Base-by-base conservation (phyloP, 2,113 vertebrate genomes). In the Menidia beryllina region DNA sequence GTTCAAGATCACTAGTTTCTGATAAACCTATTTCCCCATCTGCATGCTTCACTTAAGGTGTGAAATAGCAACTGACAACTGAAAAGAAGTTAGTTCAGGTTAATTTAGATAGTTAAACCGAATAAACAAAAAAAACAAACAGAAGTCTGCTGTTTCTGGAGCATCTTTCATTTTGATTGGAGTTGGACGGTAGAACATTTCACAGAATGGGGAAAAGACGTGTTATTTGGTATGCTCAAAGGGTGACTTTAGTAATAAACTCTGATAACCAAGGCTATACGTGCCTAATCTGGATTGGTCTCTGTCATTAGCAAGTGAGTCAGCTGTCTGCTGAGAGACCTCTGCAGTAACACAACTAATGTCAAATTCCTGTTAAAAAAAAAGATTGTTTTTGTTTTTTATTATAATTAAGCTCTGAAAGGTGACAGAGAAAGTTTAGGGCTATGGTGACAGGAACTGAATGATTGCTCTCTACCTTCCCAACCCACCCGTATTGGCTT, bases 261-360 rank as follows among this genome's bases (percentile, higher is more conserved):
- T 19, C 7, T 7, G 7, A 15, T 5, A 48, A 77, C 19, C 60
- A 49, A 60, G 45, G 43, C 34, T 24, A 26, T 10, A 25, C 30
- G 49, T 14, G 20, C 17, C 47, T n/a, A 52, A 62, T 57, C 68
- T 57, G 38, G 11, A 73, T 21, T 4, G 20, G 54, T 69, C 36
- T 56, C 6, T 65, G 9, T 65, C 0, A 14, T 61, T 56, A 39
- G 69, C 41, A 65, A 67, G 23, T 45, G 61, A 27, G 51, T 78
- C 55, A 59, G 45, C 26, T 43, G 14, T 19, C 53, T 3, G 0
- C 27, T 50, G 23, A 56, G 54, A 65, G 60, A 66, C 64, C 24
- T 62, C 30, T 45, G 13, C 52, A 54, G 67, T 12, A 53, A 62
- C 36, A 70, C 24, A 47, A 53, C 20, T 61, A 69, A 69, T 56